Conservation (phyloP, 1,140 invertebrate species). For the Brachystomella parvula region DNA sequence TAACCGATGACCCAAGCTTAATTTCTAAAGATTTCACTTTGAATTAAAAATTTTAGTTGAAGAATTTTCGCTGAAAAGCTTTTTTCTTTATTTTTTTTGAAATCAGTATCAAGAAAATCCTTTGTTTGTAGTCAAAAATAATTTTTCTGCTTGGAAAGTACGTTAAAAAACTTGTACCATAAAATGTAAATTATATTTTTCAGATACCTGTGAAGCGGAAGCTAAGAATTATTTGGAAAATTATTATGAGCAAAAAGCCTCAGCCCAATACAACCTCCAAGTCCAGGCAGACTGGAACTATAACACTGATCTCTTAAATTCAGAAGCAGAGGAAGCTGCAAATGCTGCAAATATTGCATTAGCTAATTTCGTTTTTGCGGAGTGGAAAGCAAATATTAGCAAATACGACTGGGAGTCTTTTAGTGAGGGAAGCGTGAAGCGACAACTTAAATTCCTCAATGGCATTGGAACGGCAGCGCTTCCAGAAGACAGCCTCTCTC, state of each 20-base stretch:
- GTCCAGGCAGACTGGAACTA: conserved; percentile 31
- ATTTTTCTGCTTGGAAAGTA: background rate
- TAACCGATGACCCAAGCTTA: too few relatives aligned
- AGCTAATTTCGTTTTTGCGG: conserved; percentile 66
- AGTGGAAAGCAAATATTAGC: conserved; percentile 59
- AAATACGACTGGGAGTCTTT: conserved; percentile 56
- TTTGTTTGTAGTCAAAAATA: background rate
- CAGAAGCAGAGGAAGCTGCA: conserved; percentile 5
- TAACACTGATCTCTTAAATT: conserved; percentile 29
- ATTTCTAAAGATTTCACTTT: too few relatives aligned
- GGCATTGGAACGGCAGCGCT: conserved; percentile 75
- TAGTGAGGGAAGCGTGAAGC: conserved; percentile 56
- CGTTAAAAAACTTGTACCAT: too few relatives aligned
- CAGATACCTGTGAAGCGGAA: conserved; percentile 26
- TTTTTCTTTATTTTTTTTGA: background rate
- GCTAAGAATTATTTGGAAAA: conserved; percentile 28
- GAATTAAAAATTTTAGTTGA: background rate
- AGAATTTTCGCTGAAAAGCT: background rate
- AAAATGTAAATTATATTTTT: conserved; percentile 5
- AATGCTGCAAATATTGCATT: conserved; percentile 63
- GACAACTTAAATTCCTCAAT: conserved; percentile 68
- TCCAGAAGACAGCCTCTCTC: conserved; percentile 68
- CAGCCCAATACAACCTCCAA: conserved; percentile 8
- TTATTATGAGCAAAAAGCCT: conserved; percentile 29
- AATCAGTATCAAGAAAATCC: background rate